These are phyloP conservation scores for Gobionotothen gibberifrons DNA, from an alignment of 2,797 vertebrate genomes.

Conservation along the genomic window DNA sequence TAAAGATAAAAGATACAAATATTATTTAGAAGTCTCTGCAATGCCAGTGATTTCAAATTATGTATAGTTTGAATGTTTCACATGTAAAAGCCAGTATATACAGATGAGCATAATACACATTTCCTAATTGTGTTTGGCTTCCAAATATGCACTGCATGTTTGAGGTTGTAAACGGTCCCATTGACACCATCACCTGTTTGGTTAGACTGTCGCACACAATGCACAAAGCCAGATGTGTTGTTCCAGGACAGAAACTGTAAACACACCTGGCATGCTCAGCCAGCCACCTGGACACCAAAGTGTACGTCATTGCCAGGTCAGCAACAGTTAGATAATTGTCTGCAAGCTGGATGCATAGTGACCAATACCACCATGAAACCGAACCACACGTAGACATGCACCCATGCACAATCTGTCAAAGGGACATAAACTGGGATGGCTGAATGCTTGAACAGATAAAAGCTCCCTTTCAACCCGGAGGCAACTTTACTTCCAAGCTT, in stretches of 20 bases:
- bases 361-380: conserved; percentile 32
- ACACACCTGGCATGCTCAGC: conserved; percentile 34
- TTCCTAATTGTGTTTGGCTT: conserved; percentile 3
- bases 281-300: conserved; percentile 49
- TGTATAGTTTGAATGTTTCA: neutral
- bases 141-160: conserved; percentile 5
- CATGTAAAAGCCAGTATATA: neutral
- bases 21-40: neutral
- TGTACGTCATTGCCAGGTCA: conserved; percentile 33
- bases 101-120: neutral
- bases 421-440: conserved; percentile 36
- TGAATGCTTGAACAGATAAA: conserved; percentile 48
- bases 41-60: neutral
- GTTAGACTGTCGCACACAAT: conserved; percentile 22
- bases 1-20: neutral
- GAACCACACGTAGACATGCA: conserved; percentile 27
- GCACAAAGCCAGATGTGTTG: conserved; percentile 21
- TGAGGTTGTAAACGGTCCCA: conserved; percentile 10
- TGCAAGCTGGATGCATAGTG: neutral
- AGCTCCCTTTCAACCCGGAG: conserved; percentile 18
- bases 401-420: conserved; percentile 43
- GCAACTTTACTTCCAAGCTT: conserved; percentile 26
- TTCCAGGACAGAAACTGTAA: conserved; percentile 26
- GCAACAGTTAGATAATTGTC: conserved; percentile 19
- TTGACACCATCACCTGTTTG: conserved; percentile 18